Evolutionary conservation across 2,888 invertebrate species (phyloP), one percentile per base, ranked within the genome.

Genomic region (Cantharis nigra): DNA sequence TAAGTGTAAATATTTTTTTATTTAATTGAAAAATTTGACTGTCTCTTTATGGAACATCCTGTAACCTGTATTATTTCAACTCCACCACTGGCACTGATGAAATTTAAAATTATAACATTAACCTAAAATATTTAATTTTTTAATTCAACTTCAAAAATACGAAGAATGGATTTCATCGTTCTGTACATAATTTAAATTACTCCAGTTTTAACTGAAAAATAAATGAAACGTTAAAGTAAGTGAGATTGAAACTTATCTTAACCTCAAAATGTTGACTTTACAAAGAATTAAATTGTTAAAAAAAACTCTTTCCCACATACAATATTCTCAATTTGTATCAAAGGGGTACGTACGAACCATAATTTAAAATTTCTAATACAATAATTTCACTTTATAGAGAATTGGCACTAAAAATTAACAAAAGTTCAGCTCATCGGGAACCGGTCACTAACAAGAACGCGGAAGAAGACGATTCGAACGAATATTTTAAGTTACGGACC

Each of bases 401-500:
- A 89, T 90, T 96, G 82, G 97, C 98, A 86, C 95, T 98, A 88
- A 98, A 98, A 87, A 93, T 95, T 10, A 95, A 97, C 87, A 97
- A 98, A 85, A 97, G 97, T 86, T 91, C 90, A 10, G 91, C 91
- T 10, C 91, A 91, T 81, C 89, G 86, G 71, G 80, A 83, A 33
- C 75, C 79, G 3, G 81, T 82, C 77, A 69, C 79, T 5, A 85
- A 85, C 63, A 81, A 82, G 76, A 79, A 87, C 82, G 65, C 86
- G 67, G 94, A 95, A 83, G 97, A 96, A 85, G 97, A 97, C 81
- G 97, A 94, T 86, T 96, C 98, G 16, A 96, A 97, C 92, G 98
- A 99, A 90, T 99, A 97, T 88, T 97, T 95, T 86, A 96, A 97
- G 86, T 88, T 98, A 74, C 92, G 99, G 75, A 92, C 93, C 2